Evolutionary conservation across 2,888 invertebrate species (phyloP), one percentile per base, ranked within the genome.

Genomic region (Neoitamus cyanurus): DNA sequence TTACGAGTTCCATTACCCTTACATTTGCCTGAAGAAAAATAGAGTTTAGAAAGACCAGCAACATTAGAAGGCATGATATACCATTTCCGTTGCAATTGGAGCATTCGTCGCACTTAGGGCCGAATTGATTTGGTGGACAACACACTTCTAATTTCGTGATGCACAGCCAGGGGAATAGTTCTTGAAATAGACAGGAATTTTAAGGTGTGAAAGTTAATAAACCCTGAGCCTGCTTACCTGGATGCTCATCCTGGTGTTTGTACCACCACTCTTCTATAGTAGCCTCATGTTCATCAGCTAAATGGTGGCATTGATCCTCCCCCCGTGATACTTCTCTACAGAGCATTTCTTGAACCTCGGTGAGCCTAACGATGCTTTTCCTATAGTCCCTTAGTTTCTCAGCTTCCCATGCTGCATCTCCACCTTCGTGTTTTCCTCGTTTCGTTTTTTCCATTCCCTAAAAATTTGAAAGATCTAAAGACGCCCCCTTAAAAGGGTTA

Each of bases 401-500:
- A 90, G 97, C 97, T 90, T 98, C 98, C 97, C 98, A 98, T 4
- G 96, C 97, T 0, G 97, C 94, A 90, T 98, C 98, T 0, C 98
- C 98, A 3, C 98, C 98, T 88, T 97, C 98, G 91, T 96, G 97
- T 90, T 97, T 97, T 11, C 96, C 96, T 88, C 96, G 94, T n/a
- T 95, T 92, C 0, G 98, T 98, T 87, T 93, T 93, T 86, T 95
- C 95, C 87, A 98, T 92, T 1, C 97, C 97, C 94, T 89, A 34
- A 15, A 85, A 83, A 36, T 13, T 11, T 0, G 77, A 20, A 34
- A 83, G 75, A 80, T 42, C 46, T 82, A 58, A 6, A 42, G n/a
- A 15, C 15, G 46, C 58, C 3, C 2, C 58, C 9, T 2, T 58
- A 11, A 58, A 58, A 7, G 9, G 20, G 1, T 20, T 28, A 48